Conservation (phyloP, 2,888 invertebrate genomes). For the Cabera pusaria region DNA sequence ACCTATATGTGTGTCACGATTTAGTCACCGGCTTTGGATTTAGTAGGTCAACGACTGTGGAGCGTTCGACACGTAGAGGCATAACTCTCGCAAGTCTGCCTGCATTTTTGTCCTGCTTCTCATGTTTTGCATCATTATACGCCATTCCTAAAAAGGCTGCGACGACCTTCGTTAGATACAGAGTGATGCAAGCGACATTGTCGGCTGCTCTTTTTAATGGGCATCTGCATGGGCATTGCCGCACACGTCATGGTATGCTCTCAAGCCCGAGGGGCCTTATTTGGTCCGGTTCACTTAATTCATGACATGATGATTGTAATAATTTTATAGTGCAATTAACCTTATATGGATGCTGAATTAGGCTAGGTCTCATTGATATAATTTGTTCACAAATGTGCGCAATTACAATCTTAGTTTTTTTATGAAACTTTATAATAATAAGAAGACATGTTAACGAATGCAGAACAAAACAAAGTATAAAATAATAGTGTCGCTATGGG, state of each 20-base stretch:
- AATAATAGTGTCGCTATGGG: too few species aligned
- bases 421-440: too few species aligned
- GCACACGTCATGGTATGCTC: conserved; percentile 28
- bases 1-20: conserved; percentile 44
- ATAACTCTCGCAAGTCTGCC: conserved; percentile 42
- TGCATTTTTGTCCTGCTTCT: conserved; percentile 47
- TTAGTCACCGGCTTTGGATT: conserved; percentile 35
- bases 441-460: too few species aligned
- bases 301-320: conserved; percentile 16
- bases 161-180: conserved; percentile 32
- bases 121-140: conserved; percentile 44
- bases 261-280: conserved; percentile 23
- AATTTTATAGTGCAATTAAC: conserved; percentile 10
- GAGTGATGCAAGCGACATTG: conserved; percentile 33
- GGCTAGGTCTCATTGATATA: too few species aligned
- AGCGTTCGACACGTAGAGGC: conserved; percentile 44
- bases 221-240: conserved; percentile 25
- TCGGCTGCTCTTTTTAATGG: conserved; percentile 25
- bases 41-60: conserved; percentile 57
- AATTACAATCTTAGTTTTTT: too few species aligned
- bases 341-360: conserved; percentile 4
- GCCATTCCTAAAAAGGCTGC: conserved; percentile 28
- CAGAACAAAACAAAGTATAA: too few species aligned
- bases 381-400: too few species aligned
- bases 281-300: conserved; percentile 20